Evolutionary conservation across 2,888 invertebrate genomes (phyloP), one percentile per base, ranked within the genome.

Genomic region (Octonoba sinensis): DNA sequence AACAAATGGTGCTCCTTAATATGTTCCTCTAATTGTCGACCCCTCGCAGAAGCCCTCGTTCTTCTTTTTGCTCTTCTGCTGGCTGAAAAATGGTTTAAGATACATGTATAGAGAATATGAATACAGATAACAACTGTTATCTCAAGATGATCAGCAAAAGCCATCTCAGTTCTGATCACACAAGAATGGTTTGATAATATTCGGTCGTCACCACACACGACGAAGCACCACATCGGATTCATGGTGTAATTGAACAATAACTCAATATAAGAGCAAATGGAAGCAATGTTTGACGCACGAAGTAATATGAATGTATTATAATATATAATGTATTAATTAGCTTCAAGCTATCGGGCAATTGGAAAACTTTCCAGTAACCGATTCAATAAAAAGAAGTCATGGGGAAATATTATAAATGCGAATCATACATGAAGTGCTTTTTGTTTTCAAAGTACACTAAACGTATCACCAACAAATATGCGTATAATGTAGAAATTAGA

Each of bases 11-110:
- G 49, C 36, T 44, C 60, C 46, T 24, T 16, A 62, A 27, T 57
- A 47, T 27, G 77, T 78, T 78, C 65, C 71, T 78, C 56, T 78
- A 78, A 78, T 78, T 78, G 77, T 36, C 56, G 67, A 59, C 69
- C 76, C 76, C 69, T 74, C 20, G 57, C 59, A 47, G 65, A 27
- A 47, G 24, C 76, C 69, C 51, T 57, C 67, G 11, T 57, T 22
- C 22, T n/a, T 22, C 22, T 18, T 47, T 46, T 60, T 22, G 49
- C 60, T 20, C 64, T 46, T 20, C 24, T 54, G 27, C 49, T 60
- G 49, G 60, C 59, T 67, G 67, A 75, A 20, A 67, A 60, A 75
- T 75, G 60, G 57, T 75, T 75, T 60, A 60, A 67, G 67, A 75
- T 62, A 59, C 67, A 49, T 57, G 66, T 65, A 51, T 57, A 44